These are phyloP conservation scores for Malurus melanocephalus DNA, from an alignment of 2,113 vertebrate species.

Conservation along the genomic window DNA sequence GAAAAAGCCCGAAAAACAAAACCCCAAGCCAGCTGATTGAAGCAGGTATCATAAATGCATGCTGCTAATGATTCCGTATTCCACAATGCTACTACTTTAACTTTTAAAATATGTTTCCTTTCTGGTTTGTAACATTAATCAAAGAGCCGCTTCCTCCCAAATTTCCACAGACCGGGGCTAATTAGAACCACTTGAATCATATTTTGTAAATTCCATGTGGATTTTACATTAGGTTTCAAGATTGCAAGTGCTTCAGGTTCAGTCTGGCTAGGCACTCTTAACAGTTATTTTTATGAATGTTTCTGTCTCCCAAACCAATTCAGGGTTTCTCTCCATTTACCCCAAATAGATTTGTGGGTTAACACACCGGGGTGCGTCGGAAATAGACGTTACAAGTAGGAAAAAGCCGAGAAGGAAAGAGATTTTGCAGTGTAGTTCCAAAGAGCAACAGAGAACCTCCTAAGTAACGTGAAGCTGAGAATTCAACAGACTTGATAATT, in stretches of 20 bases:
- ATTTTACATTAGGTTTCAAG: conserved; percentile 26
- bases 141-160: conserved; percentile 50
- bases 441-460: conserved; percentile 53
- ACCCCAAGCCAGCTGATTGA: conserved; percentile 16
- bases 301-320: neutral
- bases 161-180: conserved; percentile 55
- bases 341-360: conserved; percentile 23
- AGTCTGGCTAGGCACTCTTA: neutral
- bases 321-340: neutral
- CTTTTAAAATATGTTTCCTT: conserved; percentile 63
- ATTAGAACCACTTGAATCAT: conserved; percentile 51
- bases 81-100: conserved; percentile 59
- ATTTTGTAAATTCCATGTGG: conserved; percentile 51
- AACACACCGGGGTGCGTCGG: neutral
- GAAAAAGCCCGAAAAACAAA: conserved; percentile 25
- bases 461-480: conserved; percentile 50
- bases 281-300: neutral
- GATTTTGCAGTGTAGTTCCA: conserved; percentile 48
- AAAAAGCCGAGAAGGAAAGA: conserved; percentile 30
- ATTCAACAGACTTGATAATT: conserved; percentile 68
- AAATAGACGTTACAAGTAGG: conserved; percentile 5
- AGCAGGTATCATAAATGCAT: conserved; percentile 34
- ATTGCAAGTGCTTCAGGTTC: neutral
- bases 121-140: conserved; percentile 44
- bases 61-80: conserved; percentile 37